These are phyloP conservation scores for Blera fallax DNA, from an alignment of 2,888 invertebrate species.

Conservation along the genomic window DNA sequence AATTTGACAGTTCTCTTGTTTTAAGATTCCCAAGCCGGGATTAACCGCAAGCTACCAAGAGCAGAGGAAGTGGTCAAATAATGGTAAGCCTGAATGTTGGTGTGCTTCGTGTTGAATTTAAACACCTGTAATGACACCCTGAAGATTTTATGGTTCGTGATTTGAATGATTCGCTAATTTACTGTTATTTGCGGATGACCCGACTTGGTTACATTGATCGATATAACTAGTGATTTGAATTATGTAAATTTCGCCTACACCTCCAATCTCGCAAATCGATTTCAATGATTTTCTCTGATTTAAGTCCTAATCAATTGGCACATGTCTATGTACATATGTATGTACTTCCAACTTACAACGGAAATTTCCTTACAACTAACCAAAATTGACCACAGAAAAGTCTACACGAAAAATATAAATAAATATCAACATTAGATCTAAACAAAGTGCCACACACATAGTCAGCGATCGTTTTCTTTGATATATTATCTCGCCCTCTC, in stretches of 20 bases:
- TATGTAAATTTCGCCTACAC: neutral
- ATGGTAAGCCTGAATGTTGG: too few species aligned
- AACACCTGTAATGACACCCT: too few species aligned
- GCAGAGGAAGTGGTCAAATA: too few species aligned
- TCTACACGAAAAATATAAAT: conserved; percentile 1
- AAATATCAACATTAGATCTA: conserved; percentile 54
- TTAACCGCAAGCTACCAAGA: too few species aligned
- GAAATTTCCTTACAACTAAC: conserved; percentile 45
- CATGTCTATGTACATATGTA: neutral
- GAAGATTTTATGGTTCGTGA: too few species aligned
- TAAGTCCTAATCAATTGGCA: neutral
- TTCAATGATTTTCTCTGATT: neutral
- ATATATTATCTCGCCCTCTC: conserved; percentile 30
- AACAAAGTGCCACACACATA: conserved; percentile 62
- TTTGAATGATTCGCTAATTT: too few species aligned
- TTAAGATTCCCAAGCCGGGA: too few species aligned
- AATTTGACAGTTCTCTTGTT: too few species aligned
- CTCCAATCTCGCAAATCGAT: neutral
- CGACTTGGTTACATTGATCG: too few species aligned
- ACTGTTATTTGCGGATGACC: too few species aligned
- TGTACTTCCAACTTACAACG: conserved; percentile 13
- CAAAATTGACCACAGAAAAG: conserved; percentile 38
- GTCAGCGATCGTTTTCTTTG: conserved; percentile 29
- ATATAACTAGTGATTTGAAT: neutral
- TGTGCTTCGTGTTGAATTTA: too few species aligned